These are phyloP conservation scores for Pocillopora verrucosa DNA, from an alignment of 64 coral and sea anemone species.

Conservation along the genomic window DNA sequence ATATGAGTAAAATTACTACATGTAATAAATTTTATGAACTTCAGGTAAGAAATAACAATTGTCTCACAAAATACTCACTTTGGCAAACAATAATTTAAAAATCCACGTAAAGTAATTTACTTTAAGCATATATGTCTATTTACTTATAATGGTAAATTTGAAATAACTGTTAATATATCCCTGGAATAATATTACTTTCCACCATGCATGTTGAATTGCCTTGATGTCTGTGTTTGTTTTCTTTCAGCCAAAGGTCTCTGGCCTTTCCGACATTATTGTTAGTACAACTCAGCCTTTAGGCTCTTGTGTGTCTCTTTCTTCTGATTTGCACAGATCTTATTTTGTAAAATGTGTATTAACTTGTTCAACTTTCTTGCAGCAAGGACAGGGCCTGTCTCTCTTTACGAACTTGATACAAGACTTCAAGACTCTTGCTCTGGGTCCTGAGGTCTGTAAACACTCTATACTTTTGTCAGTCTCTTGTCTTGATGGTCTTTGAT, in stretches of 20 bases:
- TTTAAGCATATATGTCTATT: neutral
- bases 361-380: constrained; percentile 85
- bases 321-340: neutral
- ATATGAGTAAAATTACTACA: too few species aligned
- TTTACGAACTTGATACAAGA: constrained; percentile 93
- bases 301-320: constrained; percentile 15
- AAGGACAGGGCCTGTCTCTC: constrained; percentile 84
- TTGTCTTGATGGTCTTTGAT: neutral
- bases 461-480: constrained; percentile 17
- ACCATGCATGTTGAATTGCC: constrained; percentile 24
- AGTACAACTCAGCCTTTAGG: neutral
- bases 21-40: too few species aligned
- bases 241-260: constrained; percentile 45
- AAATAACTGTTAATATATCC: neutral
- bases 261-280: constrained; percentile 46
- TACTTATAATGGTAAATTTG: neutral
- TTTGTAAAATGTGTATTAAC: constrained; percentile 34
- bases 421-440: constrained; percentile 94
- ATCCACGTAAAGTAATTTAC: neutral
- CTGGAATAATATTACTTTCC: neutral
- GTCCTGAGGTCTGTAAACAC: constrained; percentile 89
- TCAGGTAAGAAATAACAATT: too few species aligned
- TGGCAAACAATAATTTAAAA: too few species aligned
- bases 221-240: constrained; percentile 17
- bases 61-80: too few species aligned